phyloP scores from a whole-genome alignment of 2,888 invertebrate species.

The Pecten maximus region DNA sequence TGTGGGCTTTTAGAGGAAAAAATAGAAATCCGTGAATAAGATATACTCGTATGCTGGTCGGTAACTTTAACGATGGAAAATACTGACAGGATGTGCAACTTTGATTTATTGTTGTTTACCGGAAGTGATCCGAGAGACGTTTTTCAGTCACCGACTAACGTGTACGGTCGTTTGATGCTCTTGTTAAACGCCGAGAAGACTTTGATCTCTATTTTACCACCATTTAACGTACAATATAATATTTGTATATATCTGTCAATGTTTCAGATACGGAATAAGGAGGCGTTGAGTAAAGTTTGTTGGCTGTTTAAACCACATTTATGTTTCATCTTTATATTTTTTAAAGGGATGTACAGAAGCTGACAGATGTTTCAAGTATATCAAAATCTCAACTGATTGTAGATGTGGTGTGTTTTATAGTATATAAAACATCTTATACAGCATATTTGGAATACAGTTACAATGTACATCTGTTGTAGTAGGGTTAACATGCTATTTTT shows the following conservation, averaged over 20 bases:
- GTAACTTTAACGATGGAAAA: neutral
- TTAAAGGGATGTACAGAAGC: neutral
- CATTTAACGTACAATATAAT: slow-evolving; percentile 15
- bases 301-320: neutral
- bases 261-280: neutral
- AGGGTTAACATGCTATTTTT: neutral
- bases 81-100: neutral
- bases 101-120: slow-evolving; percentile 13
- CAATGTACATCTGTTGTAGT: neutral
- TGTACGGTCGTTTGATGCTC: neutral
- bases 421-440: too few species aligned
- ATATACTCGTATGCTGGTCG: neutral
- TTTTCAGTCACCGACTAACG: neutral
- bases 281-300: neutral
- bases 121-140: neutral
- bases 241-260: slow-evolving; percentile 16
- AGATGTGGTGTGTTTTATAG: neutral
- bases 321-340: neutral
- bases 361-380: neutral
- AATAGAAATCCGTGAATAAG: neutral
- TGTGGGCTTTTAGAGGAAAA: neutral
- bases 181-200: neutral
- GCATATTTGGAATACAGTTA: neutral
- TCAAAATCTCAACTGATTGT: neutral
- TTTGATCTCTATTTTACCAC: neutral